A percentile compares a stretch with the other conserved stretches of the same genome.
These are phyloP conservation scores for Caenorhabditis remanei DNA, from an alignment of 1,140 invertebrate species.

Conservation along the genomic window DNA sequence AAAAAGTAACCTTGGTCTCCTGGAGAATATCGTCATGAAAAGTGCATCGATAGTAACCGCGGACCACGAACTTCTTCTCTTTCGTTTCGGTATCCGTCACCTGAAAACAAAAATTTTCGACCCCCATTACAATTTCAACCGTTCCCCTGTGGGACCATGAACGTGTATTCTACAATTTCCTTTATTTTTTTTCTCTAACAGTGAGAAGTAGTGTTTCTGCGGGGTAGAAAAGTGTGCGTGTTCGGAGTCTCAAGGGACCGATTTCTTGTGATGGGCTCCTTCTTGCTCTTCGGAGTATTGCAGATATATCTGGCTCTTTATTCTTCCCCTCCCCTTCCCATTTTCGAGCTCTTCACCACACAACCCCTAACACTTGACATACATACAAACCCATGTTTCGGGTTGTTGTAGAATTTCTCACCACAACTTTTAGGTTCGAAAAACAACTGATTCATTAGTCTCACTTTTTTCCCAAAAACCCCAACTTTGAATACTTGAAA, in stretches of 20 bases:
- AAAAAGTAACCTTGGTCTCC: conserved; percentile 78
- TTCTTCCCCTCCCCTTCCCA: neutral
- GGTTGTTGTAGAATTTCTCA: neutral
- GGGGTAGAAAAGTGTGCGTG: conserved; percentile 14
- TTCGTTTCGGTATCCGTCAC: conserved; percentile 78
- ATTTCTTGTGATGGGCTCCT: conserved; percentile 47
- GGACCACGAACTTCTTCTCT: conserved; percentile 83
- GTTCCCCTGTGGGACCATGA: neutral
- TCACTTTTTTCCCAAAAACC: too few relatives aligned
- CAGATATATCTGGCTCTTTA: conserved; percentile 45
- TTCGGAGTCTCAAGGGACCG: conserved; percentile 13
- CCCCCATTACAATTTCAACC: neutral
- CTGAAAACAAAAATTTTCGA: conserved; percentile 68
- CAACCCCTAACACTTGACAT: conserved; percentile 1
- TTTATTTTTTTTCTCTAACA: neutral
- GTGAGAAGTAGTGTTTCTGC: neutral
- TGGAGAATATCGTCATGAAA: conserved; percentile 86
- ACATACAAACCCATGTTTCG: conserved; percentile 17
- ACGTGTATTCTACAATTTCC: neutral
- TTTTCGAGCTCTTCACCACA: neutral
- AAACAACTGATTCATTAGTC: neutral
- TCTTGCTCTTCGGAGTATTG: conserved; percentile 53
- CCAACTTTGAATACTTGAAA: neutral
- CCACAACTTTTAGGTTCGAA: neutral
- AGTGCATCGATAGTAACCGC: conserved; percentile 83